Conservation (phyloP, 2,797 vertebrate species). For the Eidolon dupreanum region DNA sequence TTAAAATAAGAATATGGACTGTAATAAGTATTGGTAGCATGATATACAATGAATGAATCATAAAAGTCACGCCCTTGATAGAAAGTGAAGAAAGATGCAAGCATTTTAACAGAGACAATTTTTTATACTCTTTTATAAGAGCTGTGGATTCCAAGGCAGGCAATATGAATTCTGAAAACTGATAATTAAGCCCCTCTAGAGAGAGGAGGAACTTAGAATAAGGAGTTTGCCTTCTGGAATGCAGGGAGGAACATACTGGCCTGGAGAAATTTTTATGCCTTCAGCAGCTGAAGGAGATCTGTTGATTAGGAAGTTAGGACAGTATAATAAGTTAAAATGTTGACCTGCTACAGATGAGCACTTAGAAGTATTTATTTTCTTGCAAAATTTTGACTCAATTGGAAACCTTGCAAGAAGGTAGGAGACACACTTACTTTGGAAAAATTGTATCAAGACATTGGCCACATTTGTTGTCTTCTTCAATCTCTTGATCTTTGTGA, state of each 20-base stretch:
- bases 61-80: background rate
- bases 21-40: background rate
- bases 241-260: too few species aligned
- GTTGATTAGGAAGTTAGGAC: background rate
- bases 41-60: background rate
- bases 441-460: background rate
- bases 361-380: background rate
- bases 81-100: background rate
- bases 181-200: background rate
- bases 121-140: background rate
- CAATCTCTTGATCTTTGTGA: slow-evolving; percentile 19
- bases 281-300: background rate
- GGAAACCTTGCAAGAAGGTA: background rate
- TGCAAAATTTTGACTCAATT: background rate
- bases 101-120: background rate
- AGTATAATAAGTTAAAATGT: background rate
- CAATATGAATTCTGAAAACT: background rate
- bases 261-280: background rate
- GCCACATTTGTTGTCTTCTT: background rate
- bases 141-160: background rate
- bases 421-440: background rate
- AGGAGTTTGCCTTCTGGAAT: background rate
- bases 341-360: background rate
- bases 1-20: background rate
- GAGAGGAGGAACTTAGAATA: background rate